phyloP scores from a whole-genome alignment of 2,113 vertebrate genomes.

The Syrrhaptes paradoxus region DNA sequence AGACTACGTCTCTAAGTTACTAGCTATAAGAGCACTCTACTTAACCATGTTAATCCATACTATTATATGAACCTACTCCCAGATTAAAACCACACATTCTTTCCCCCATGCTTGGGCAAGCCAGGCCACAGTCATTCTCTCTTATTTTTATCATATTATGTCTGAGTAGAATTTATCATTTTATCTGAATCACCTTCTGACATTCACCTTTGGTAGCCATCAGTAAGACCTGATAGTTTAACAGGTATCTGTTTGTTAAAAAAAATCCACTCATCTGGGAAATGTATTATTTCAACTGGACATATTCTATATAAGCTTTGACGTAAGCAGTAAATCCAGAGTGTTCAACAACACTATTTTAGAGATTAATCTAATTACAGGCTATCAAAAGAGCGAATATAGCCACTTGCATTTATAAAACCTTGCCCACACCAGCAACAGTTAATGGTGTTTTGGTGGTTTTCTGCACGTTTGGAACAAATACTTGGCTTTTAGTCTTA shows the following conservation, averaged over 20 bases:
- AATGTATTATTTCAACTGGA: conserved; percentile 3
- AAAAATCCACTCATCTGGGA: background rate
- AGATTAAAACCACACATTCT: background rate
- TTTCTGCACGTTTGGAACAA: conserved; percentile 42
- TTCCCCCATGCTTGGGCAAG: background rate
- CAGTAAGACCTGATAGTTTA: background rate
- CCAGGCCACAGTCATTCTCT: background rate
- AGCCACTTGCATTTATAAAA: background rate
- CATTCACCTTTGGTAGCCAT: background rate
- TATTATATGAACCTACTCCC: background rate
- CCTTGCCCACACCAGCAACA: background rate
- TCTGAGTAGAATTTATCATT: background rate
- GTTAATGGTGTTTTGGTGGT: conserved; percentile 28
- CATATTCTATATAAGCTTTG: background rate
- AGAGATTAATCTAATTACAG: background rate
- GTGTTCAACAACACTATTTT: background rate
- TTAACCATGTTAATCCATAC: background rate
- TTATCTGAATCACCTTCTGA: background rate
- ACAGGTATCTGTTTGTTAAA: background rate
- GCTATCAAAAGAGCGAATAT: background rate
- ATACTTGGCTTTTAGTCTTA: conserved; percentile 48
- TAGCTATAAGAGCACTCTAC: background rate
- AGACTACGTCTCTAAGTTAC: background rate
- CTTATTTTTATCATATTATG: background rate
- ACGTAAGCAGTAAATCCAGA: background rate